Conservation (phyloP, 2,113 vertebrate species). For the Petrocephalus zakoni region DNA sequence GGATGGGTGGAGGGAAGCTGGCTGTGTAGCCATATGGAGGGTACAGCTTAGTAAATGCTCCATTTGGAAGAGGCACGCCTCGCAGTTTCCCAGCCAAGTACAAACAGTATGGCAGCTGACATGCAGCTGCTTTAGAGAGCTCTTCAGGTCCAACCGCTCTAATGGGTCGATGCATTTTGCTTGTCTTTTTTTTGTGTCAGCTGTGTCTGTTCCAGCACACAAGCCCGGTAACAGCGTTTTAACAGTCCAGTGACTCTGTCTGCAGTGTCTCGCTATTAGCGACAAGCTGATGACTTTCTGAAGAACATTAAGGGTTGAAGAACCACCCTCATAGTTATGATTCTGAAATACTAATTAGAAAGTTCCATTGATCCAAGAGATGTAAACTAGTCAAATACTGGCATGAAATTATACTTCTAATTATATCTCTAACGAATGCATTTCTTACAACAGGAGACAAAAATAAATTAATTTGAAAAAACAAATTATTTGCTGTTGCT, state of each 20-base stretch:
- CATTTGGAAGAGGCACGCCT: slow-evolving; percentile 25
- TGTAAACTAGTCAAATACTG: not conserved
- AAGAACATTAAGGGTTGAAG: not conserved
- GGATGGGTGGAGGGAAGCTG: not conserved
- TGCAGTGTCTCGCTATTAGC: not conserved
- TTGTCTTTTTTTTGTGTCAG: slow-evolving; percentile 26
- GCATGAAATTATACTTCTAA: not conserved
- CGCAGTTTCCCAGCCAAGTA: not conserved
- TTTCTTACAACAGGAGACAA: not conserved
- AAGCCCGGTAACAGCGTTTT: slow-evolving; percentile 23
- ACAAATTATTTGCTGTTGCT: not conserved
- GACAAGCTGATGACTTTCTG: not conserved
- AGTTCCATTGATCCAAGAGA: not conserved
- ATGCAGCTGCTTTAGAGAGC: slow-evolving; percentile 45
- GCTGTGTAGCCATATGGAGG: not conserved
- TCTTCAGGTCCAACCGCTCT: slow-evolving; percentile 27
- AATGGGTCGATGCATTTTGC: slow-evolving; percentile 8
- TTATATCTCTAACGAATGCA: not conserved
- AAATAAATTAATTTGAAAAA: no score
- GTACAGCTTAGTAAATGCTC: not conserved
- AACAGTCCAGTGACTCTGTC: not conserved
- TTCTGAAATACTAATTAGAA: not conserved
- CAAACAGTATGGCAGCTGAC: slow-evolving; percentile 37
- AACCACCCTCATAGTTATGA: not conserved
- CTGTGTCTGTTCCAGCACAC: slow-evolving; percentile 23